phyloP scores from a whole-genome alignment of 1,140 invertebrate species.

The Choristoneura fumiferana region DNA sequence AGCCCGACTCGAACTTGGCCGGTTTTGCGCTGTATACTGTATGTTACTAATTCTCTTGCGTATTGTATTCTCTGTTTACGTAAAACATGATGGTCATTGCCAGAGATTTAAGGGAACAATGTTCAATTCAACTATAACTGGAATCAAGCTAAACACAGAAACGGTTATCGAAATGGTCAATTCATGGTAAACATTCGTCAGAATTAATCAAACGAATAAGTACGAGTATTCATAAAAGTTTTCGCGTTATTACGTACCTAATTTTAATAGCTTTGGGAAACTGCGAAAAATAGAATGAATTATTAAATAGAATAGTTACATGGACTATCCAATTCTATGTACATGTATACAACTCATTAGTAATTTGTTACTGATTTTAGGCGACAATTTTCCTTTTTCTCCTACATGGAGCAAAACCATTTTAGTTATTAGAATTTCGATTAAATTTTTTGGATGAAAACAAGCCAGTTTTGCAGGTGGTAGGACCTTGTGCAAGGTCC shows the following conservation, averaged over 20 bases:
- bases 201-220: not conserved
- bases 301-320: too few species aligned
- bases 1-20: too few species aligned
- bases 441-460: too few species aligned
- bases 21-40: too few species aligned
- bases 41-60: not conserved
- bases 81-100: not conserved
- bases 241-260: not conserved
- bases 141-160: not conserved
- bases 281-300: not conserved
- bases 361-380: too few species aligned
- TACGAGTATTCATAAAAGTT: not conserved
- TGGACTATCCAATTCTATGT: too few species aligned
- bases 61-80: not conserved
- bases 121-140: constrained; percentile 7
- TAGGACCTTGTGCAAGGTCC: too few species aligned
- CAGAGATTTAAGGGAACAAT: not conserved
- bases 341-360: too few species aligned
- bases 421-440: too few species aligned
- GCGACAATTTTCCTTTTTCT: too few species aligned
- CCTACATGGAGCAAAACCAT: too few species aligned
- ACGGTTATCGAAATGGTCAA: not conserved
- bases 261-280: not conserved
- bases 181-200: not conserved
- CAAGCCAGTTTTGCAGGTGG: too few species aligned